Conservation (phyloP, 2,888 invertebrate genomes). For the Microctonus brassicae region DNA sequence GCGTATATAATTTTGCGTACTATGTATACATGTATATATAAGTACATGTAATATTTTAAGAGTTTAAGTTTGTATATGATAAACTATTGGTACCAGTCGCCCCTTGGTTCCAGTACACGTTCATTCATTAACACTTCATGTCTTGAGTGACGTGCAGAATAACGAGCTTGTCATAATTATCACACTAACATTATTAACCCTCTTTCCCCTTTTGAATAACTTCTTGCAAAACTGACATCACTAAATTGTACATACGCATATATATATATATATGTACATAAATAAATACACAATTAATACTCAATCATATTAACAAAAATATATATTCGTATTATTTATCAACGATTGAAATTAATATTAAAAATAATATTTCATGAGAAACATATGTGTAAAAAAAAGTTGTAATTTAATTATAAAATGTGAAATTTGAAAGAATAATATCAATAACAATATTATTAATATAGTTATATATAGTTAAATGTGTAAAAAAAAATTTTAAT, state of each 20-base stretch:
- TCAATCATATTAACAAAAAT: not conserved
- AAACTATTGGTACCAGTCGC: conserved; percentile 61
- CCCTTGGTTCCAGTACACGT: conserved; percentile 62
- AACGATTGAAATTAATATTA: too few species aligned
- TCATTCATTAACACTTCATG: conserved; percentile 70
- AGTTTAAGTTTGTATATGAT: not conserved
- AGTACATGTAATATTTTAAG: not conserved
- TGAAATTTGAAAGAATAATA: too few species aligned
- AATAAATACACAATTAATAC: not conserved
- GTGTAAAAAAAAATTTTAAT: too few species aligned
- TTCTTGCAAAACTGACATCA: conserved; percentile 3
- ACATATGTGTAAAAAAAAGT: too few species aligned
- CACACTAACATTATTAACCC: conserved; percentile 67
- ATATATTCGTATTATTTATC: too few species aligned
- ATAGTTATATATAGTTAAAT: too few species aligned
- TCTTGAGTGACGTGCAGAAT: conserved; percentile 66
- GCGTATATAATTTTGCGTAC: not conserved
- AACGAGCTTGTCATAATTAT: conserved; percentile 70
- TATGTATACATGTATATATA: too few species aligned
- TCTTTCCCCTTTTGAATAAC: conserved; percentile 22
- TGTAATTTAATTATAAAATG: too few species aligned
- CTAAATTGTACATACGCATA: conserved; percentile 11
- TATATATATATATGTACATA: not conserved
- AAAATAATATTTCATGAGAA: too few species aligned
- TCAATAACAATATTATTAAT: too few species aligned